Conservation (phyloP, 2,113 vertebrate genomes). For the Mesoclemmys tuberculata region DNA sequence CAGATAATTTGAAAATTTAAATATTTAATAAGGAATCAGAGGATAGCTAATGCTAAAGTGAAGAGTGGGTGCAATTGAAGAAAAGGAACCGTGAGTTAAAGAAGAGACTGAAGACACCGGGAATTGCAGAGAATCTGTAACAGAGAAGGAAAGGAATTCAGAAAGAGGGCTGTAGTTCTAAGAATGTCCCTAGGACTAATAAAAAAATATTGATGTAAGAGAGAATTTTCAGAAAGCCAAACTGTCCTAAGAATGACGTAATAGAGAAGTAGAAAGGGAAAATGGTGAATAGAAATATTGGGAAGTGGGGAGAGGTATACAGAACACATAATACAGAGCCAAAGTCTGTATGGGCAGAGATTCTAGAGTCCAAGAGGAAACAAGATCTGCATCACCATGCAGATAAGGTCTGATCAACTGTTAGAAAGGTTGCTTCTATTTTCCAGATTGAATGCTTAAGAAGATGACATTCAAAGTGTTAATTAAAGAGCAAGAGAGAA, state of each 20-base stretch:
- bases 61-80: background rate
- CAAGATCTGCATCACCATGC: background rate
- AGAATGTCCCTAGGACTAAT: slow-evolving; percentile 5
- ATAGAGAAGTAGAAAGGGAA: background rate
- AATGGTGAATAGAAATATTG: background rate
- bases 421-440: slow-evolving; percentile 24
- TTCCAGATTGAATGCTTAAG: background rate
- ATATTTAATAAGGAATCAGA: slow-evolving; percentile 31
- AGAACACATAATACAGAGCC: background rate
- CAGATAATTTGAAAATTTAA: slow-evolving; percentile 59
- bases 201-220: background rate
- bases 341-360: background rate
- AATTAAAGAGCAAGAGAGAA: background rate
- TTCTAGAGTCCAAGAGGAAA: background rate
- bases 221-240: slow-evolving; percentile 14
- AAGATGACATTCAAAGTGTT: background rate
- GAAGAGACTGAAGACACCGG: background rate
- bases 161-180: background rate
- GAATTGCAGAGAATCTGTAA: background rate
- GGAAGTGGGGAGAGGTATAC: background rate
- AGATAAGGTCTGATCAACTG: background rate
- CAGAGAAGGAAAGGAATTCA: background rate
- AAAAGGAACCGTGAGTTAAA: background rate
- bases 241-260: background rate
- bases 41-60: background rate